Conservation (phyloP, 1,140 invertebrate genomes). For the Stenopsyche tienmushanensis region DNA sequence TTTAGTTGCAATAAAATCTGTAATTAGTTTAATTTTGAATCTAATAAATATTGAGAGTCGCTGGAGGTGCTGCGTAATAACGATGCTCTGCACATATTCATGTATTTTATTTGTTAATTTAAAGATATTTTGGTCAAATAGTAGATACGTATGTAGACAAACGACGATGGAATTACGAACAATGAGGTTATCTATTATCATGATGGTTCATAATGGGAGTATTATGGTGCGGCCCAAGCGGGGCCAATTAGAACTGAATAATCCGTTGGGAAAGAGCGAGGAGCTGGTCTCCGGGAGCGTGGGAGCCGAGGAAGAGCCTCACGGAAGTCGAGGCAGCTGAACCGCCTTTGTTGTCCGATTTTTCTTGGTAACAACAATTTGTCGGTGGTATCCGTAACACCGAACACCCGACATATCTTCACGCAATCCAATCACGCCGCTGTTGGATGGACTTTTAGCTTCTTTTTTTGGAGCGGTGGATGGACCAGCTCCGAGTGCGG, state of each 20-base stretch:
- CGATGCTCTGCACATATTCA: too few species aligned
- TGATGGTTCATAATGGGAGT: slow-evolving; percentile 26
- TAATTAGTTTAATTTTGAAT: too few species aligned
- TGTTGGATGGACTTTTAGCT: too few species aligned
- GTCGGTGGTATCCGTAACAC: not conserved
- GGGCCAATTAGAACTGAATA: slow-evolving; percentile 33
- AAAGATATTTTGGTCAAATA: too few species aligned
- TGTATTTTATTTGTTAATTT: too few species aligned
- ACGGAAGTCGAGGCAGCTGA: slow-evolving; percentile 19
- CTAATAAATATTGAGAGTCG: too few species aligned
- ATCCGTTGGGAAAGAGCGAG: slow-evolving; percentile 26
- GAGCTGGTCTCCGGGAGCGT: slow-evolving; percentile 26
- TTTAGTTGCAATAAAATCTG: too few species aligned
- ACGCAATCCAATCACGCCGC: slow-evolving; percentile 12
- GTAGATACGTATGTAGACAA: not conserved
- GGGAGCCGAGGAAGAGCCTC: slow-evolving; percentile 18
- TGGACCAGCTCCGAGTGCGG: not conserved
- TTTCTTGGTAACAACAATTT: slow-evolving; percentile 15
- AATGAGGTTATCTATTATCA: slow-evolving; percentile 16
- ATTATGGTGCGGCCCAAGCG: not conserved
- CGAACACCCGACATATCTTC: not conserved
- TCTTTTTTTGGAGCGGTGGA: too few species aligned
- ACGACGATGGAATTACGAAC: not conserved
- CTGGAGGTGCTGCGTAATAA: too few species aligned
- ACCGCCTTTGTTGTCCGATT: slow-evolving; percentile 24